Percentiles rank a stretch among this genome's conserved stretches.
phyloP scores from a whole-genome alignment of 1,140 invertebrate species.

The Manduca sexta region DNA sequence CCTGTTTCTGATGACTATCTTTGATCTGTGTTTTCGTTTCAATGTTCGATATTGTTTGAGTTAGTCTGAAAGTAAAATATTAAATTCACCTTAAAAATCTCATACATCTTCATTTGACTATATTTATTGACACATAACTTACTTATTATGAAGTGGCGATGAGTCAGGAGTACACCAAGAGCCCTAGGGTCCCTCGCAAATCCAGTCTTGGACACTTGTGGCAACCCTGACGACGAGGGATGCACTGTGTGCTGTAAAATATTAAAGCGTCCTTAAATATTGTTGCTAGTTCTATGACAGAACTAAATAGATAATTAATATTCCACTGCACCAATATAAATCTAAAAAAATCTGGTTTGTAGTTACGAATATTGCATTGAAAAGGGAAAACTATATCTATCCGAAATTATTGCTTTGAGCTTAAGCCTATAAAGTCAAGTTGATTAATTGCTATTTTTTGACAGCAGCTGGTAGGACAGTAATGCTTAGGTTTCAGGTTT shows the following conservation, averaged over 20 bases:
- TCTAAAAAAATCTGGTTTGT: no score
- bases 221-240: constrained; percentile 23
- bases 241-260: constrained; percentile 46
- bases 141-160: constrained; percentile 33
- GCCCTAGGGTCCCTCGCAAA: constrained; percentile 22
- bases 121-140: constrained; percentile 5
- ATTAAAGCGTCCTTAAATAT: background rate
- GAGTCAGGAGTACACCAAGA: constrained; percentile 52
- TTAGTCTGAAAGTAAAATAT: constrained; percentile 23
- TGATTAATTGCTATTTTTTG: background rate
- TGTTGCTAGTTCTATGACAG: no score
- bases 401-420: no score
- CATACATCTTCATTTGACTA: background rate
- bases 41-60: constrained; percentile 37
- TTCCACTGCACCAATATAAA: no score
- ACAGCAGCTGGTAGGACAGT: no score
- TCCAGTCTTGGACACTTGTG: background rate
- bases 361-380: no score
- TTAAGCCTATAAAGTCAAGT: background rate
- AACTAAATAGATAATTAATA: no score
- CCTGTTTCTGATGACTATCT: constrained; percentile 21
- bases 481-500: no score
- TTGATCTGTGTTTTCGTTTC: constrained; percentile 34
- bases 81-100: no score
- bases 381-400: no score